Evolutionary conservation across 2,113 vertebrate genomes (phyloP).

Genomic region (Leiothrix lutea): DNA sequence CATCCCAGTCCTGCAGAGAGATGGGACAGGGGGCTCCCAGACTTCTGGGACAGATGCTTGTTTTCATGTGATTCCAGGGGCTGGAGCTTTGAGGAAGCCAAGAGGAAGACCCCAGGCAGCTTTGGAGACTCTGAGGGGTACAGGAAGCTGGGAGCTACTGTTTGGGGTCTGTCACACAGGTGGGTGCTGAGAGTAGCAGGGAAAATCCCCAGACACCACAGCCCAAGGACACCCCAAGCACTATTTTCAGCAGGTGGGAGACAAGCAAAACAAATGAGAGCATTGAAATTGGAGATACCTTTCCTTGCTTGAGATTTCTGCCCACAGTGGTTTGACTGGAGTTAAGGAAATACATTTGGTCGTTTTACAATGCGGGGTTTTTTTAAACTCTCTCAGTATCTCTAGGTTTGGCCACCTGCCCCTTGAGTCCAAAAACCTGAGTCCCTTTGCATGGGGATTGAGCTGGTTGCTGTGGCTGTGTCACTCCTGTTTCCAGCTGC

Average conservation of each 20-base stretch:
- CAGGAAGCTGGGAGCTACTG: rapidly evolving
- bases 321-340: not conserved
- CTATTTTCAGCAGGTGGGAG: not conserved
- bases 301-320: not conserved
- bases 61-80: not conserved
- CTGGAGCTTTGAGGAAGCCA: not conserved
- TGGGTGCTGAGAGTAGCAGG: not conserved
- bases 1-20: not conserved
- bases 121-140: not conserved
- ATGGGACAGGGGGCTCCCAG: not conserved
- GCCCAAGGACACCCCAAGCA: rapidly evolving
- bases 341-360: not conserved
- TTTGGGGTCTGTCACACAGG: not conserved
- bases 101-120: not conserved
- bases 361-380: not conserved
- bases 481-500: not conserved
- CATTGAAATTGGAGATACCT: not conserved
- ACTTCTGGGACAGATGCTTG: not conserved
- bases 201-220: not conserved
- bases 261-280: not conserved
- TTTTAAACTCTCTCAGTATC: not conserved
- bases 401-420: not conserved
- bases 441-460: rapidly evolving
- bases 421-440: not conserved
- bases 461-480: not conserved